A percentile compares a stretch with the other conserved stretches of the same genome.
These are phyloP conservation scores for Trissoscelio sp. DNA, from an alignment of 2,888 invertebrate species.

Conservation along the genomic window DNA sequence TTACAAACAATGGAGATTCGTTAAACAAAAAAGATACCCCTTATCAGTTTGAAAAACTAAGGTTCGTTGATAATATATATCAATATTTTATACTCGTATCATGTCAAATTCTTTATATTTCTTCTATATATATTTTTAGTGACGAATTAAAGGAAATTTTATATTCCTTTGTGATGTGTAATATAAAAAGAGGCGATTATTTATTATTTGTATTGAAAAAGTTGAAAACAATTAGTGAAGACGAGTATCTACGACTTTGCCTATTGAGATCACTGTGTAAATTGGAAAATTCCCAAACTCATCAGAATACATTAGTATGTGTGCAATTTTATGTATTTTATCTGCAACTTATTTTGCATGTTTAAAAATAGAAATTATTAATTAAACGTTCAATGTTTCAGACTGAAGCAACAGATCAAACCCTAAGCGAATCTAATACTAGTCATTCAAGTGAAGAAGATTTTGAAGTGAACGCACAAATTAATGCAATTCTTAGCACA, in stretches of 20 bases:
- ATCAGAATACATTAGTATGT: conserved; percentile 71
- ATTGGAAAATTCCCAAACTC: conserved; percentile 74
- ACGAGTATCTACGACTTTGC: conserved; percentile 76
- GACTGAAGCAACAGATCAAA: conserved; percentile 73
- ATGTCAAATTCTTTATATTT: too few species aligned
- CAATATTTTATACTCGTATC: not conserved
- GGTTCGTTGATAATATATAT: not conserved
- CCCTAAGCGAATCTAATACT: conserved; percentile 76
- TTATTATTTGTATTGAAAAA: conserved; percentile 76
- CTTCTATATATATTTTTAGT: too few species aligned
- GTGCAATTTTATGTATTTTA: too few species aligned
- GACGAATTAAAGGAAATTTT: conserved; percentile 77
- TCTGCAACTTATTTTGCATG: too few species aligned
- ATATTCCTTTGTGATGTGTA: conserved; percentile 74
- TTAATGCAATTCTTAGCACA: conserved; percentile 65
- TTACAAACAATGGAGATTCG: conserved; percentile 48
- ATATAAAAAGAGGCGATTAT: conserved; percentile 76
- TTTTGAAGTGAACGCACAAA: conserved; percentile 75
- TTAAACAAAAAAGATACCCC: conserved; percentile 16
- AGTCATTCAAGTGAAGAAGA: conserved; percentile 80
- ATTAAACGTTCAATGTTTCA: not conserved
- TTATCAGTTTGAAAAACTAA: conserved; percentile 26
- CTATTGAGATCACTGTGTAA: conserved; percentile 75
- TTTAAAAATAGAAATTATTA: not conserved
- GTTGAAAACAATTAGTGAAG: conserved; percentile 77